Evolutionary conservation across 1,140 invertebrate species (phyloP).

Genomic region (Drosophila baimaii): DNA sequence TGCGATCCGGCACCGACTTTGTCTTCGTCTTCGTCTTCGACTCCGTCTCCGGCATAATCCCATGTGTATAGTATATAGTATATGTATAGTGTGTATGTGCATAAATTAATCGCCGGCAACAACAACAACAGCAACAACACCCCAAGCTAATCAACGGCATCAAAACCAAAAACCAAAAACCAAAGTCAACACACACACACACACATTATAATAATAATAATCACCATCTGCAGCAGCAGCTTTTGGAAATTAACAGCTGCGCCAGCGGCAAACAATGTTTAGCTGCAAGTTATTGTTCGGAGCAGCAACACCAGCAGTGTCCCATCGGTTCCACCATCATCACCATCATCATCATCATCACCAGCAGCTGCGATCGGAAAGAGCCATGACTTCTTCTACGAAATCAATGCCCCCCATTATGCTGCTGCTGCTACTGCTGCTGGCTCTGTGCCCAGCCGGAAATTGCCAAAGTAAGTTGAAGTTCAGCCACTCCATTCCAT

Average conservation of each 20-base stretch:
- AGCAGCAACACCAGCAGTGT: not conserved
- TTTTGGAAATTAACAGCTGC: constrained; percentile 36
- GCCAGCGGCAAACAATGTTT: constrained; percentile 53
- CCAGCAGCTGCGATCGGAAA: constrained; percentile 3
- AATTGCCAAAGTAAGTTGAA: constrained; percentile 67
- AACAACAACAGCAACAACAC: constrained; percentile 28
- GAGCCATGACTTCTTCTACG: constrained; percentile 53
- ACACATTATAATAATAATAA: constrained; percentile 22
- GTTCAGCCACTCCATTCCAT: constrained; percentile 50
- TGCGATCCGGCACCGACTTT: not conserved
- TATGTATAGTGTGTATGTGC: constrained; percentile 29
- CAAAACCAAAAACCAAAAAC: constrained; percentile 12
- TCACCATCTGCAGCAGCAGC: constrained; percentile 14
- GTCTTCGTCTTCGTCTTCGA: too few species aligned
- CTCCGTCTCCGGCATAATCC: too few species aligned
- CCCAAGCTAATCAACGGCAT: constrained; percentile 45
- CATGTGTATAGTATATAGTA: constrained; percentile 1
- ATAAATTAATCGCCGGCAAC: constrained; percentile 53
- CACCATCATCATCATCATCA: not conserved
- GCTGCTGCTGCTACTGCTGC: constrained; percentile 57
- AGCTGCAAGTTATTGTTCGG: constrained; percentile 41
- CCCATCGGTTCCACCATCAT: not conserved
- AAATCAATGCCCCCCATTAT: constrained; percentile 43
- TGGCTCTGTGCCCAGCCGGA: constrained; percentile 62
- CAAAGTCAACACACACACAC: constrained; percentile 38